These are phyloP conservation scores for Molorchus minor DNA, from an alignment of 2,888 invertebrate species.

Conservation along the genomic window DNA sequence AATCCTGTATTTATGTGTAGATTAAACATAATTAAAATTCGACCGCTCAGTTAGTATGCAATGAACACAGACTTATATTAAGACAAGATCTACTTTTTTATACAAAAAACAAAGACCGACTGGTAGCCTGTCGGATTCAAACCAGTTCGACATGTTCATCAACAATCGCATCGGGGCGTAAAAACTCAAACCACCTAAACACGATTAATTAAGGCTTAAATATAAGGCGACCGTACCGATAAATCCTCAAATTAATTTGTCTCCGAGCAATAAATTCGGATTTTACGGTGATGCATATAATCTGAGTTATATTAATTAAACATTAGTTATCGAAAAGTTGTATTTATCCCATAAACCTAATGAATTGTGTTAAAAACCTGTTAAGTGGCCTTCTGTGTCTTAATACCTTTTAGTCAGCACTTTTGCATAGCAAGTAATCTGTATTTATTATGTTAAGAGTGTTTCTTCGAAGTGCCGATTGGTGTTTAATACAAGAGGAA, in stretches of 20 bases:
- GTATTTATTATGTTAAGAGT: too few relatives aligned
- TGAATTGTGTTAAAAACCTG: conserved; percentile 15
- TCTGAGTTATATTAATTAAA: conserved; percentile 37
- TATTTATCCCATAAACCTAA: conserved; percentile 14
- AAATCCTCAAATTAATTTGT: conserved; percentile 42
- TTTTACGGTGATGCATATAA: conserved; percentile 32
- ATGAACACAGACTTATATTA: not conserved
- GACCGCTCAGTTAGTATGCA: too few relatives aligned
- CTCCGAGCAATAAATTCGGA: conserved; percentile 36
- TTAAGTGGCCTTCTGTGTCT: conserved; percentile 3
- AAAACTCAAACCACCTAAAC: conserved; percentile 32
- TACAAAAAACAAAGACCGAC: conserved; percentile 4
- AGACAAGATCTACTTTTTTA: conserved; percentile 6
- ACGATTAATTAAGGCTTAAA: conserved; percentile 42
- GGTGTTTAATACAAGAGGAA: too few relatives aligned
- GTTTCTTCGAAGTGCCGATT: too few relatives aligned
- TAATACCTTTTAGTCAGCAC: conserved; percentile 19
- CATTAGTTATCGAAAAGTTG: conserved; percentile 18
- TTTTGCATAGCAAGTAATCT: not conserved
- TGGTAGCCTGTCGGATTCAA: conserved; percentile 6
- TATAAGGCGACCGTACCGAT: conserved; percentile 38
- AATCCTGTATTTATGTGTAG: too few relatives aligned
- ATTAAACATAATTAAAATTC: too few relatives aligned
- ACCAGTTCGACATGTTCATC: conserved; percentile 36
- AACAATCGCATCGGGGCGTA: conserved; percentile 28